Percentiles rank a stretch among this genome's conserved stretches.
These are phyloP conservation scores for Drosophila yooni DNA, from an alignment of 2,888 invertebrate genomes.

Conservation along the genomic window DNA sequence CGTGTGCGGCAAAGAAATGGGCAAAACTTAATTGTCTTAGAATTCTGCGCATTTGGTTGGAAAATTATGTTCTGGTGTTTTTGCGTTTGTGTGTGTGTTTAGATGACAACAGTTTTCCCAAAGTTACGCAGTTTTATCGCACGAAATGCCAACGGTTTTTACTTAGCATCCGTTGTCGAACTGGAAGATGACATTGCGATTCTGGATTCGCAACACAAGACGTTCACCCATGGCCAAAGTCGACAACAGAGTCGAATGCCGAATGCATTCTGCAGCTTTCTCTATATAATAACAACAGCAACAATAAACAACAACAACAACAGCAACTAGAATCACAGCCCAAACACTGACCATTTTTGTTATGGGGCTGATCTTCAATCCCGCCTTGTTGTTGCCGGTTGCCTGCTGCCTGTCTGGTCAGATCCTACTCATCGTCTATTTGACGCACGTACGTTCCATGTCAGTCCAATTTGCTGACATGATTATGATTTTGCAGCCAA, in stretches of 20 bases:
- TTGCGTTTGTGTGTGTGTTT: conserved; percentile 24
- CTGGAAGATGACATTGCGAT: conserved; percentile 71
- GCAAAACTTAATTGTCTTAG: conserved; percentile 67
- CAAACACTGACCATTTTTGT: conserved; percentile 45
- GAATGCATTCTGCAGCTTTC: conserved; percentile 60
- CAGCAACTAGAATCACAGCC: conserved; percentile 9
- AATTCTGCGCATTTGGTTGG: conserved; percentile 56
- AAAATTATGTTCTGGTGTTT: conserved; percentile 10
- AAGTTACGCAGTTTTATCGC: conserved; percentile 68
- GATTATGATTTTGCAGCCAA: conserved; percentile 76
- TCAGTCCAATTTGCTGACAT: conserved; percentile 81
- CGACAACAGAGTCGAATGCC: conserved; percentile 17
- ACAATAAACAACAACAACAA: conserved; percentile 3
- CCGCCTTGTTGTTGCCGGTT: conserved; percentile 35
- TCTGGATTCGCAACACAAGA: conserved; percentile 48
- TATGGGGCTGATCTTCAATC: conserved; percentile 58
- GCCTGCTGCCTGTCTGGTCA: conserved; percentile 24
- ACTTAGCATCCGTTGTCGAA: conserved; percentile 74
- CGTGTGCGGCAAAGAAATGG: conserved; percentile 48
- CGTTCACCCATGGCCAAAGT: conserved; percentile 69
- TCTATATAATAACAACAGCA: conserved; percentile 22
- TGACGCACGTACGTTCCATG: conserved; percentile 78
- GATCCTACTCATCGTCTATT: conserved; percentile 78
- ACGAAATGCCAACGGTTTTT: conserved; percentile 71
- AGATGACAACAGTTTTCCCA: conserved; percentile 52